phyloP scores from a whole-genome alignment of 2,113 vertebrate species.

The Mustela lutreola region DNA sequence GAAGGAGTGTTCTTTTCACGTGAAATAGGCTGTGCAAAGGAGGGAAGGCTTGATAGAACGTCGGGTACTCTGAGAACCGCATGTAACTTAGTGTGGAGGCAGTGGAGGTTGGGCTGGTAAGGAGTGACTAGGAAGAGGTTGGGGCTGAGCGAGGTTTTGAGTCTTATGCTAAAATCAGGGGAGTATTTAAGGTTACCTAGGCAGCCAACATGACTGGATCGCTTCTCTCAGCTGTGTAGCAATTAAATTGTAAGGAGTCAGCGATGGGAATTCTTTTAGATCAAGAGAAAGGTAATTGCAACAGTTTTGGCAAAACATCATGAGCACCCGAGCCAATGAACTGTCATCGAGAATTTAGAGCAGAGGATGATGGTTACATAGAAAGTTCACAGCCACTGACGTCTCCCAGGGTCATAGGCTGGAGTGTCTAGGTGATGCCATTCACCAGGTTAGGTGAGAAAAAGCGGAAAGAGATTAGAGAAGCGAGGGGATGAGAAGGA shows the following conservation, averaged over 20 bases:
- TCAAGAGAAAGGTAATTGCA: neutral
- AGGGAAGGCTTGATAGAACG: neutral
- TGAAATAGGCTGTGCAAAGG: neutral
- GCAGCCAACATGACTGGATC: neutral
- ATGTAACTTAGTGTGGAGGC: neutral
- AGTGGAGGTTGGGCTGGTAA: neutral
- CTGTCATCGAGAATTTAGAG: neutral
- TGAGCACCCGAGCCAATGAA: neutral
- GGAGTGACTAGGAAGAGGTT: neutral
- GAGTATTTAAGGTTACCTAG: neutral
- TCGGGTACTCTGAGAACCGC: neutral
- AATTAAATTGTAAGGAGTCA: neutral
- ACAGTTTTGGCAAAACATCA: neutral
- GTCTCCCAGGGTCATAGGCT: neutral
- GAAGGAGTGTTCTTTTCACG: neutral
- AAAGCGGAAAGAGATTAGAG: neutral
- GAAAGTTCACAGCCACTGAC: neutral
- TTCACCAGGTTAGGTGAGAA: neutral
- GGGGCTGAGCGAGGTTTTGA: neutral
- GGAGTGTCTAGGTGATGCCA: neutral
- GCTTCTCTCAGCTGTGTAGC: neutral
- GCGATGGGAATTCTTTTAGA: neutral
- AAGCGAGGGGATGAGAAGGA: no score
- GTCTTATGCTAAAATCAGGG: neutral
- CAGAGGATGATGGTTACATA: neutral